Conservation (phyloP, 2,888 invertebrate species). For the Clistopyga incitator region DNA sequence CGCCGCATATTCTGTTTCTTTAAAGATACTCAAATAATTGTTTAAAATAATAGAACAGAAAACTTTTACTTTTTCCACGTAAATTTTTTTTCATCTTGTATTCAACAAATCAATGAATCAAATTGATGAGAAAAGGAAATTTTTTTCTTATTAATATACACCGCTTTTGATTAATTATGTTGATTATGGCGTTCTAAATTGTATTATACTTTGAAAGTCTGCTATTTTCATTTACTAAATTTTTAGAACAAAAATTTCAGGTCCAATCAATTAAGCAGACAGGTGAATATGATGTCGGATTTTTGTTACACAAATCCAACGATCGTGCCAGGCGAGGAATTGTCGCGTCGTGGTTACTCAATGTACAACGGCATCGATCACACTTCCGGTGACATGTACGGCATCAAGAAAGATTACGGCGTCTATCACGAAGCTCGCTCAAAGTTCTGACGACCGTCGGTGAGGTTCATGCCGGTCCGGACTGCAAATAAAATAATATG, state of each 20-base stretch:
- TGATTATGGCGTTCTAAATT: background rate
- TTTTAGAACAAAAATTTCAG: constrained; percentile 67
- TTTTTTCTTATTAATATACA: background rate
- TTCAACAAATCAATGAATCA: no score
- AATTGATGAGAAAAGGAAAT: no score
- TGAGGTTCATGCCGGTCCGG: constrained; percentile 27
- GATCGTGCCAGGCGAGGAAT: constrained; percentile 86
- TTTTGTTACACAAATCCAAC: constrained; percentile 85
- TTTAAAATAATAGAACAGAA: no score
- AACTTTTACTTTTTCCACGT: no score
- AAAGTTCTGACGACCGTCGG: constrained; percentile 74
- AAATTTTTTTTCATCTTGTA: no score
- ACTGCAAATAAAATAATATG: constrained; percentile 22
- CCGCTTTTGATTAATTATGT: background rate
- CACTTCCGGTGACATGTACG: constrained; percentile 74
- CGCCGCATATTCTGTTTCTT: no score
- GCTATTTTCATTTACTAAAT: background rate
- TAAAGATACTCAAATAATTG: no score
- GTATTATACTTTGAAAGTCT: no score
- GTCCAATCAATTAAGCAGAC: constrained; percentile 78
- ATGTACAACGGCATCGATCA: constrained; percentile 86
- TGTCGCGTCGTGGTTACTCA: constrained; percentile 86
- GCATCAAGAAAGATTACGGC: constrained; percentile 71
- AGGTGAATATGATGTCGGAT: constrained; percentile 80
- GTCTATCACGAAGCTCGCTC: constrained; percentile 76